Base-by-base conservation (phyloP, 2,113 vertebrate species). In the Poeciliopsis prolifica region DNA sequence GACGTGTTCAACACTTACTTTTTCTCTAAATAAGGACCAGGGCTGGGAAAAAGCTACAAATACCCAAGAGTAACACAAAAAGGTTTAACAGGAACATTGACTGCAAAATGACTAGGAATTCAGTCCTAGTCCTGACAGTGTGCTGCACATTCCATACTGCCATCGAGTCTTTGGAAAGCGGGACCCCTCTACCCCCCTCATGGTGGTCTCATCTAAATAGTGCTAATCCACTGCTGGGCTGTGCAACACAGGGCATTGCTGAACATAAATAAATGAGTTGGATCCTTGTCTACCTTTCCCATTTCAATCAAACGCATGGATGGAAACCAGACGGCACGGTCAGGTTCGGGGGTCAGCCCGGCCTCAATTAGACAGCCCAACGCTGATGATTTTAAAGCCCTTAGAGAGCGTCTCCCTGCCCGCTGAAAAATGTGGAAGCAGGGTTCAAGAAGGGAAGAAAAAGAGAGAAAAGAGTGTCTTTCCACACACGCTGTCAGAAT, bases 331-430 rank as follows among this genome's bases (percentile, higher is more conserved):
- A 92, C 86, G 65, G 79, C 72, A 76, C 26, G 54, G 78, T 80
- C 82, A 73, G 88, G 74, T 88, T 86, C 86, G 85, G 83, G 87
- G 93, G 89, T 91, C 88, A 80, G 73, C 69, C 73, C 63, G 44
- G 83, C 86, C 91, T 91, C 91, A 90, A 90, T 93, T 92, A 92
- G 85, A 83, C 82, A 90, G 68, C 70, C 86, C 84, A 84, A 75
- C 68, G 74, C 76, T 82, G 90, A 94, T 93, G 93, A 90, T 89
- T 91, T 88, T 88, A 85, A 90, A 92, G 83, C 81, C 81, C 75
- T 80, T 88, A 81, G 79, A 87, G 84, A 85, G 85, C 80, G 44
- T 78, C 75, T 85, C 74, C 75, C 78, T 48, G 81, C 68, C 82
- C 86, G 83, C 85, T 77, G 75, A 65, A 74, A 88, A 85, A 77